phyloP scores from a whole-genome alignment of 2,797 vertebrate genomes.

The Oreortyx pictus region DNA sequence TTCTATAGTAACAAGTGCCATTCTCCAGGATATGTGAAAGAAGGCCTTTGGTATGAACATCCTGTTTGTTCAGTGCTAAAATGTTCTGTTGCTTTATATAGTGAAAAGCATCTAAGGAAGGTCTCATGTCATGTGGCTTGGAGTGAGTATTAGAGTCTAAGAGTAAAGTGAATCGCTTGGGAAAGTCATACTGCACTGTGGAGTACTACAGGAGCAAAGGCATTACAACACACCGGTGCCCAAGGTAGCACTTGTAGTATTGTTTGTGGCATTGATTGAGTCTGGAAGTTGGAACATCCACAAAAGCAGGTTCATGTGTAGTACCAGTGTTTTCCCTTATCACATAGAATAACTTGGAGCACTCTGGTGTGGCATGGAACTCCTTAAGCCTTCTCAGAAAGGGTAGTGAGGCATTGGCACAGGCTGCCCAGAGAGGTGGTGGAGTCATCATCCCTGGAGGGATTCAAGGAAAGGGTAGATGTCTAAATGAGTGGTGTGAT shows the following conservation, averaged over 20 bases:
- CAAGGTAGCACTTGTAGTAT: neutral
- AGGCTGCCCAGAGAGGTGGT: no score
- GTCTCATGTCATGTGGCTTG: neutral
- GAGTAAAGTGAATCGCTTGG: neutral
- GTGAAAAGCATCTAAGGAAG: neutral
- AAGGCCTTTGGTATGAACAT: accelerated
- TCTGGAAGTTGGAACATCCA: neutral
- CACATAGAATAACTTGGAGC: neutral
- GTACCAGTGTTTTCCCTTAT: neutral
- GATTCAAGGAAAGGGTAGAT: no score
- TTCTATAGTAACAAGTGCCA: neutral
- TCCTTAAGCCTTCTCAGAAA: no score
- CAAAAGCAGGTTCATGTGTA: neutral
- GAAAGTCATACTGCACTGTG: neutral
- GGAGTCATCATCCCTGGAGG: no score
- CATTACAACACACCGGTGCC: accelerated
- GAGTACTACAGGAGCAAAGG: accelerated
- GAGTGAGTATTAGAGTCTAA: neutral
- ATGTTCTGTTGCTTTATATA: accelerated
- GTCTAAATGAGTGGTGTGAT: no score
- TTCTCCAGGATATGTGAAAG: accelerated
- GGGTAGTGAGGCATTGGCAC: no score
- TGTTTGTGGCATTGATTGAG: neutral
- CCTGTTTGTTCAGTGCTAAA: neutral
- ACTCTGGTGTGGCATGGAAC: accelerated